phyloP scores from a whole-genome alignment of 2,113 vertebrate genomes.

The Rafetus swinhoei region DNA sequence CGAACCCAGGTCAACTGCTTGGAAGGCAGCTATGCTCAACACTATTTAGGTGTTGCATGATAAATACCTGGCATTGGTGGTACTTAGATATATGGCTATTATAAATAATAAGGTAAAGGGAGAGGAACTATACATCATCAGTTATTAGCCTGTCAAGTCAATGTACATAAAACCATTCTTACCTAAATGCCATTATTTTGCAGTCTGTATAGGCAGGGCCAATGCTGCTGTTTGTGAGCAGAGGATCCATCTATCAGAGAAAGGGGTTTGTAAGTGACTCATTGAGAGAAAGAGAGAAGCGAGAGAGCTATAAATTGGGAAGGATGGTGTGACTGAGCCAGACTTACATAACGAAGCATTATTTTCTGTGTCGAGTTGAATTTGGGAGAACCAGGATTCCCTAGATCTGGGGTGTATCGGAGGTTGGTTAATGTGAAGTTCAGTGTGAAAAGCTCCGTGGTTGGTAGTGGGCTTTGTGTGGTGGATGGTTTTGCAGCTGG shows the following conservation, averaged over 20 bases:
- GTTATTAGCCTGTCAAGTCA: no score
- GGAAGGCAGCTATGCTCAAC: slow-evolving; percentile 75
- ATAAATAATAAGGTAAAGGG: no score
- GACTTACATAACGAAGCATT: slow-evolving; percentile 55
- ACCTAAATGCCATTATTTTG: neutral
- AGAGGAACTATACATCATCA: no score
- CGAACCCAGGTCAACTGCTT: slow-evolving; percentile 75
- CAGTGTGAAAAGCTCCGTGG: slow-evolving; percentile 34
- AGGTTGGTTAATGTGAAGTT: slow-evolving; percentile 76
- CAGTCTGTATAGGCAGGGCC: neutral
- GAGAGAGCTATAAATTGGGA: no score
- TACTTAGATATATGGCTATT: no score
- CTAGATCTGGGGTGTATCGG: slow-evolving; percentile 55
- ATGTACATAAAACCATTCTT: neutral
- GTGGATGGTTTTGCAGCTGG: no score
- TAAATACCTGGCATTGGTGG: no score
- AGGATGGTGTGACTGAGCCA: neutral
- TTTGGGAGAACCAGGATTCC: slow-evolving; percentile 9
- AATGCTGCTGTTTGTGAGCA: neutral
- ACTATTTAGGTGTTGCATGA: slow-evolving; percentile 28
- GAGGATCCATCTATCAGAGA: no score
- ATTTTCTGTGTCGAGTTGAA: slow-evolving; percentile 49
- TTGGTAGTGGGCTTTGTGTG: no score
- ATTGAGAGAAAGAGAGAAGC: no score
- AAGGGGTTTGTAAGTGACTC: no score